Conservation (phyloP, 2,113 vertebrate species). For the Sylvicapra grimmia region DNA sequence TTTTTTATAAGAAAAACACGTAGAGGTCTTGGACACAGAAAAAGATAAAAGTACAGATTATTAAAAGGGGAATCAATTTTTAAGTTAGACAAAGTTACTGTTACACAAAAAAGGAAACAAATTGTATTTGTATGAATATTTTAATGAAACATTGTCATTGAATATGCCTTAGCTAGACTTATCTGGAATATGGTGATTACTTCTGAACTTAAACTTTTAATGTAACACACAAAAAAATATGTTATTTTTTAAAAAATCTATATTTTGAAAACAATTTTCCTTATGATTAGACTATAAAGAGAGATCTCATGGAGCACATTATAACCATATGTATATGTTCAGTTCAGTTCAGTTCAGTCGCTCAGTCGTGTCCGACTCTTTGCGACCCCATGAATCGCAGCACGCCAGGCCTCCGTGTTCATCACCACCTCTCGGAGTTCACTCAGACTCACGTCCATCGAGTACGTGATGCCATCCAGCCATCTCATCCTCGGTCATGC, state of each 20-base stretch:
- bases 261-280: neutral
- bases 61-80: neutral
- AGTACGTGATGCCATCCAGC: too few species aligned
- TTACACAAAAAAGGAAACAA: neutral
- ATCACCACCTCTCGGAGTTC: too few species aligned
- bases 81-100: neutral
- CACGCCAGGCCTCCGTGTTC: too few species aligned
- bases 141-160: neutral
- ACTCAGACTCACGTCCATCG: too few species aligned
- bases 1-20: neutral
- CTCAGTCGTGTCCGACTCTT: too few species aligned
- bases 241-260: neutral
- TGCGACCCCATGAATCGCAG: too few species aligned
- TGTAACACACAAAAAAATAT: neutral
- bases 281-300: neutral
- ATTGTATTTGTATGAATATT: neutral
- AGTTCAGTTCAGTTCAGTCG: too few species aligned
- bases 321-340: neutral
- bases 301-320: neutral
- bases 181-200: neutral
- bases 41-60: neutral
- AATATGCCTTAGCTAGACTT: neutral
- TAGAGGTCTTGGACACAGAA: neutral
- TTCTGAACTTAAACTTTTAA: neutral
- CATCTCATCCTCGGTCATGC: too few species aligned